Evolutionary conservation across 2,113 vertebrate species (phyloP), one percentile per base, ranked within the genome.

Genomic region (Paramisgurnus dabryanus): DNA sequence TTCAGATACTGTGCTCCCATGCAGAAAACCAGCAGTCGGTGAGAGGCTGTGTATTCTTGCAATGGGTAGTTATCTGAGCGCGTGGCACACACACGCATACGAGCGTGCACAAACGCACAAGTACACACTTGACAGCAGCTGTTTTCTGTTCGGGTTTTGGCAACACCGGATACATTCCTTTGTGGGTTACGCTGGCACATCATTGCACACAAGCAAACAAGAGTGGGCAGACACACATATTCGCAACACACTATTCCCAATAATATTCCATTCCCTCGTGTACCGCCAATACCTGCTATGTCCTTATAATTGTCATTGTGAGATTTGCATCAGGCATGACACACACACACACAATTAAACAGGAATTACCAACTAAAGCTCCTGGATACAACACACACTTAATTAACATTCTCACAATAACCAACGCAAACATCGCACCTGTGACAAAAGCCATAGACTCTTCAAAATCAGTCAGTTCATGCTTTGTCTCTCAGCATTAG

Each of bases 391-490:
- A 50, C 5, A 65, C 43, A 45, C 72, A 69, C 65, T 76, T 84
- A 84, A 83, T 86, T 85, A 83, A 84, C 76, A 83, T 81, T 84
- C 81, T 76, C 67, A 81, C 81, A 80, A 87, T 86, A 83, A 60
- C 58, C 78, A 81, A 64, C 47, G 40, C 64, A 78, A 76, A 71
- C 55, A 79, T 77, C 13, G 50, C 84, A 84, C 80, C 80, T 83
- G 80, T 64, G 83, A 69, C 70, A 72, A 39, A 53, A 50, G 15
- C 58, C 43, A 27, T 40, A 66, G 66, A 43, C 15, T 34, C 27
- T 49, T 65, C 40, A 18, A 63, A 78, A 81, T 64, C 60, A 80
- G 13, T 67, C 69, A 71, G 64, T 71, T 67, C 71, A 72, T 22
- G 9, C 1, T n/a, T 3, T n/a, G 12, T 78, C 4, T 6, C 50